These are phyloP conservation scores for Ailuropoda melanoleuca DNA, from an alignment of 2,113 vertebrate species.

Conservation along the genomic window DNA sequence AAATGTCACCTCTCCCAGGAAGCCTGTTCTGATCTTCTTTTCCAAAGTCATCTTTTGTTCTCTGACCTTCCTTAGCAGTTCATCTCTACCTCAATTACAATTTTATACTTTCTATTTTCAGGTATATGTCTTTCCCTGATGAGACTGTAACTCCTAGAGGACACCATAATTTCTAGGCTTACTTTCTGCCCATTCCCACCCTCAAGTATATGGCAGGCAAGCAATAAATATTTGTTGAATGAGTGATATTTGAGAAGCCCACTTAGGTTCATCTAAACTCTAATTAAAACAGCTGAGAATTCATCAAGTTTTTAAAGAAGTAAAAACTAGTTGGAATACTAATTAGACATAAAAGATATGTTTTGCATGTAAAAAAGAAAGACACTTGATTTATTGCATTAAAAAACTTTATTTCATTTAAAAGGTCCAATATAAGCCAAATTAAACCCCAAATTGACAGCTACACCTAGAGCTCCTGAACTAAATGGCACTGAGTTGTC, in stretches of 20 bases:
- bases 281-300: slow-evolving; percentile 18
- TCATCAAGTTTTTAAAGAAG: neutral
- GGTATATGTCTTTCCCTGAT: neutral
- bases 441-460: slow-evolving; percentile 68
- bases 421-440: slow-evolving; percentile 75
- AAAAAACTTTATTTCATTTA: slow-evolving; percentile 78
- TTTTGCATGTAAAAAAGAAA: slow-evolving; percentile 16
- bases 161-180: neutral
- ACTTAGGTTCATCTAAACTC: neutral
- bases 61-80: neutral
- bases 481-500: slow-evolving; percentile 68
- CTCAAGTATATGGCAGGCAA: neutral
- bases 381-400: slow-evolving; percentile 66
- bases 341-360: neutral
- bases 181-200: neutral
- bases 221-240: neutral
- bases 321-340: neutral
- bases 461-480: slow-evolving; percentile 63
- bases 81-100: neutral
- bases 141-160: neutral
- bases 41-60: neutral
- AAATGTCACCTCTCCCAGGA: neutral
- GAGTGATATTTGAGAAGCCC: neutral
- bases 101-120: neutral
- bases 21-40: neutral